Evolutionary conservation across 2,888 invertebrate genomes (phyloP), one percentile per base, ranked within the genome.

Genomic region (Lacanobia oleracea): DNA sequence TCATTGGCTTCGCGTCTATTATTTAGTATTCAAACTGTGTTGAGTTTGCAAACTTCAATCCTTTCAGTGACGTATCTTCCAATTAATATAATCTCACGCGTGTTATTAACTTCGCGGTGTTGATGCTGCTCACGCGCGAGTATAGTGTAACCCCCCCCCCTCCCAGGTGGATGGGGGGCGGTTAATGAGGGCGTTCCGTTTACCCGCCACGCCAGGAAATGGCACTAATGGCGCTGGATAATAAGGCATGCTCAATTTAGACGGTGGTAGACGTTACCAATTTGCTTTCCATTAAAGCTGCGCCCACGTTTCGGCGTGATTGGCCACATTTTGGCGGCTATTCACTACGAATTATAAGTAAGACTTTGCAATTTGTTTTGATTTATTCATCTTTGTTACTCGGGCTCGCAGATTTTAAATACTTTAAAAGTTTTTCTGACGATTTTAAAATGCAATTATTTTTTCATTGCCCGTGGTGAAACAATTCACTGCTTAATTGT

Each of bases 131-230:
- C 85, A 84, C 86, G 85, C 73, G 23, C 75, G 53, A 54, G 64
- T 77, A 63, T 86, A 84, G 86, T 79, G 82, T 69, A 72, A 59
- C 73, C 40, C 40, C 27, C 67, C 40, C 27, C 67, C 63, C 75
- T 37, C 23, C 37, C 37, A 6, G 59, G 14, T 16, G 72, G 54
- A 21, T 56, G 84, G 87, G 87, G 83, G 87, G 83, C 86, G 82
- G 85, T 85, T 91, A 90, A 90, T 90, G 90, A 90, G 88, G 75
- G 86, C 83, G 88, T 87, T 87, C 87, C 86, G 86, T 81, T 83
- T 74, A 81, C 85, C 77, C 83, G 67, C 77, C 65, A 72, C 76
- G 77, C 74, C 78, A 79, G 89, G 88, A 89, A 88, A 83, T 86
- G 81, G 75, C 87, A 84, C 88, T 91, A 91, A 90, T 90, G 90